Conservation (phyloP, 2,113 vertebrate species). For the Equus przewalskii region DNA sequence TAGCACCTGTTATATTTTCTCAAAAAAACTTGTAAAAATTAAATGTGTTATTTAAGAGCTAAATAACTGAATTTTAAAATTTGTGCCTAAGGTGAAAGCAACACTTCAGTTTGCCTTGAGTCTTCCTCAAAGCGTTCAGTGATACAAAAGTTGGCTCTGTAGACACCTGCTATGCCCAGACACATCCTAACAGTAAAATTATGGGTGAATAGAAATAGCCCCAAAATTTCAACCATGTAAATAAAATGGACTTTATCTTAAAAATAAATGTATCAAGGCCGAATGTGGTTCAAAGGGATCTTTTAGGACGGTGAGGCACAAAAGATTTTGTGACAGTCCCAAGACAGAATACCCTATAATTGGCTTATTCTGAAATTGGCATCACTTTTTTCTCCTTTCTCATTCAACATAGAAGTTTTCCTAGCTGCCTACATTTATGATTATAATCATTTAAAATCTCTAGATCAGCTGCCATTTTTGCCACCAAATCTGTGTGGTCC, state of each 20-base stretch:
- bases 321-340: not conserved
- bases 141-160: not conserved
- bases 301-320: not conserved
- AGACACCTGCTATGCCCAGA: fast-evolving
- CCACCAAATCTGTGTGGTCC: not conserved
- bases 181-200: not conserved
- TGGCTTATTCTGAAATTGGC: not conserved
- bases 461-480: not conserved
- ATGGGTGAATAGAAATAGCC: not conserved
- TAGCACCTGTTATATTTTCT: not conserved
- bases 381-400: not conserved
- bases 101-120: not conserved
- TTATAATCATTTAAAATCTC: not conserved
- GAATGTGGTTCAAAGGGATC: not conserved
- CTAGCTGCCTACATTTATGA: not conserved
- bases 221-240: not conserved
- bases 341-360: not conserved
- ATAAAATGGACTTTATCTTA: not conserved
- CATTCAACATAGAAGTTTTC: not conserved
- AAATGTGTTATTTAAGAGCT: not conserved
- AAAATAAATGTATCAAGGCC: not conserved
- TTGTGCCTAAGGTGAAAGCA: not conserved
- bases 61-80: not conserved
- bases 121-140: too few relatives aligned
- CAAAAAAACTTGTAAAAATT: not conserved